Base-by-base conservation (phyloP, 2,797 vertebrate species). In the Galagoides demidoff region DNA sequence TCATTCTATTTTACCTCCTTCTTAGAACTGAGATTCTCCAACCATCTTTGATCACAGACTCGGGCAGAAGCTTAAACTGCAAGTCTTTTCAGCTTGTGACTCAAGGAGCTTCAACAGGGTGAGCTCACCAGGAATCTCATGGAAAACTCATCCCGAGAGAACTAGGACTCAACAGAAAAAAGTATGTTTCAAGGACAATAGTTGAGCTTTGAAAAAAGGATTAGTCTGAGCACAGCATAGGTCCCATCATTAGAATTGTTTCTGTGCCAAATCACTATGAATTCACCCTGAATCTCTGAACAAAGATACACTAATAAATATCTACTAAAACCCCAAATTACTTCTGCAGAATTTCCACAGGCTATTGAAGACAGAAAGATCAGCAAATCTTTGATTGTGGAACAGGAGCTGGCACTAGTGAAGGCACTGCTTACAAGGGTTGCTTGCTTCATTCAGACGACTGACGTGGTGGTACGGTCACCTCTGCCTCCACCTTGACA, bases 131-230 rank as follows among this genome's bases (percentile, higher is more conserved):
- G 66, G 76, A 76, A 89, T 92, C 82, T 96, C 73, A 55, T 14
- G 14, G 73, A 64, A 73, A 84, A 85, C 29, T 90, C 63, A 92
- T 20, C 39, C 68, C 45, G 27, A 61, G 77, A 92, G 55, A 68
- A 79, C 45, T 64, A 91, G 78, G 20, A 49, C 1, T 85, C 55
- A 94, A 63, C 14, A 73, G 45, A 19, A 85, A 81, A 85, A 92
- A 77, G 61, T 71, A 16, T 85, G 45, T 61, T 96, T 95, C 85
- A 90, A 92, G 64, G 87, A 84, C 25, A 79, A 45, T 27, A 79
- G 57, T 43, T 66, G 49, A 79, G 55, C 85, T 92, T 85, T 88
- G 77, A 82, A 90, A 90, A 63, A 63, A 70, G 59, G 70, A 78
- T 85, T 49, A 55, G 78, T 85, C 68, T 89, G 71, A 91, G 55